phyloP scores from a whole-genome alignment of 2,113 vertebrate genomes.

The Thymallus thymallus region DNA sequence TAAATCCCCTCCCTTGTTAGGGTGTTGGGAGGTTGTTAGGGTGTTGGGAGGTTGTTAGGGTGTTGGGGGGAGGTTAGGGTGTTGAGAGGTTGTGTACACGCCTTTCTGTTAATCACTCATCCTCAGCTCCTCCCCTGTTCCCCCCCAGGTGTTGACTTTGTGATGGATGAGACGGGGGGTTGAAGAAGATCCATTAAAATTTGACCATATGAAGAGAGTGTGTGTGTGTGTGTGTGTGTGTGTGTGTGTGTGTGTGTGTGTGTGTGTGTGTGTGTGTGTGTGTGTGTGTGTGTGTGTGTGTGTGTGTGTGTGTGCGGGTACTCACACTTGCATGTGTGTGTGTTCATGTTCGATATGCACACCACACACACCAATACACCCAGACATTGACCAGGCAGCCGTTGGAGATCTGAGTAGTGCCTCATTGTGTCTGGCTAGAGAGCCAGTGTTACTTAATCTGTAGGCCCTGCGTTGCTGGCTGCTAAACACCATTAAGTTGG shows the following conservation, averaged over 20 bases:
- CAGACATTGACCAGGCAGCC: constrained; percentile 29
- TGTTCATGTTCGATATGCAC: constrained; percentile 1
- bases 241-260: constrained; percentile 20
- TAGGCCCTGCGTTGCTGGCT: not conserved
- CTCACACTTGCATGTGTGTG: constrained; percentile 13
- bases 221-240: constrained; percentile 24
- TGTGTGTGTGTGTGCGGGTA: constrained; percentile 20
- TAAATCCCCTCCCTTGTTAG: constrained; percentile 69
- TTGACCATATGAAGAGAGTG: constrained; percentile 36
- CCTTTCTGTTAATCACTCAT: constrained; percentile 68
- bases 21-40: constrained; percentile 48
- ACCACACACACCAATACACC: constrained; percentile 24
- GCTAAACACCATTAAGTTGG: constrained; percentile 43
- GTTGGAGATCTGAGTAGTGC: constrained; percentile 39
- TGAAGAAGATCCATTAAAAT: constrained; percentile 48
- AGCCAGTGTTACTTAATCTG: constrained; percentile 49
- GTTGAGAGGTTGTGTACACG: constrained; percentile 58
- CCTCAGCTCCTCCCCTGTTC: constrained; percentile 7
- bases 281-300: constrained; percentile 17
- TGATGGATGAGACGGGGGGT: constrained; percentile 62
- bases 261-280: constrained; percentile 24
- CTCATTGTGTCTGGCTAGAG: constrained; percentile 27
- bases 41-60: too few species aligned
- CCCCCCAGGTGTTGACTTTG: constrained; percentile 27
- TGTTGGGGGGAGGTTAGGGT: too few species aligned